A percentile compares a stretch with the other conserved stretches of the same genome.
phyloP scores from a whole-genome alignment of 2,113 vertebrate genomes.

The Danionella cerebrum region DNA sequence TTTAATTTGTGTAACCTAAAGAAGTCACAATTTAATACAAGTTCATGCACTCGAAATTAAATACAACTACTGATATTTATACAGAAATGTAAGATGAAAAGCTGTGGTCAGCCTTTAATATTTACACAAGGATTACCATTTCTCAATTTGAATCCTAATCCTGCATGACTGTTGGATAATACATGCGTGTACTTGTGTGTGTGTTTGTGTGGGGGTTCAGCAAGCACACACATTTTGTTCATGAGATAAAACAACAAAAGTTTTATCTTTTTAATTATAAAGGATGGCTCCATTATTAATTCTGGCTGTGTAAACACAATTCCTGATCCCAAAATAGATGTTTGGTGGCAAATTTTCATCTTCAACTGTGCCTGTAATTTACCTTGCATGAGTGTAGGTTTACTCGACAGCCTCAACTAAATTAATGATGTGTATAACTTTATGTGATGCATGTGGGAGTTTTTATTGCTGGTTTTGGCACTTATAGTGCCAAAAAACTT shows the following conservation, averaged over 20 bases:
- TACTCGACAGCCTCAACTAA: conserved; percentile 2
- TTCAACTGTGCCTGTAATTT: background rate
- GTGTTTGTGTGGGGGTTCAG: too few relatives aligned
- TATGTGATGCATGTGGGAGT: conserved; percentile 7
- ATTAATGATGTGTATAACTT: conserved; percentile 1
- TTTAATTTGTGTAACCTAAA: too few relatives aligned
- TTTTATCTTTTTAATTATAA: background rate
- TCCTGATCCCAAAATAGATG: background rate
- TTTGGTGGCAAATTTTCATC: background rate
- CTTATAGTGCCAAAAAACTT: background rate
- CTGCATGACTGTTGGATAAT: background rate
- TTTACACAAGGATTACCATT: background rate
- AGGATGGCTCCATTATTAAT: background rate
- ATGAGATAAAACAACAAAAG: background rate
- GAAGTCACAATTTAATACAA: too few relatives aligned
- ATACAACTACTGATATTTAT: too few relatives aligned
- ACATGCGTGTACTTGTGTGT: background rate
- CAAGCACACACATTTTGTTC: too few relatives aligned
- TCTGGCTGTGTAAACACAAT: background rate
- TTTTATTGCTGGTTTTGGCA: conserved; percentile 13
- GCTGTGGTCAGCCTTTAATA: background rate
- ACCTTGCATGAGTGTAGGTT: background rate
- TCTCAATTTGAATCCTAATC: background rate
- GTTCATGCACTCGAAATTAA: too few relatives aligned
- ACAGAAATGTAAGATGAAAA: too few relatives aligned